Evolutionary conservation across 2,797 vertebrate species (phyloP), one percentile per base, ranked within the genome.

Genomic region (Masticophis lateralis): DNA sequence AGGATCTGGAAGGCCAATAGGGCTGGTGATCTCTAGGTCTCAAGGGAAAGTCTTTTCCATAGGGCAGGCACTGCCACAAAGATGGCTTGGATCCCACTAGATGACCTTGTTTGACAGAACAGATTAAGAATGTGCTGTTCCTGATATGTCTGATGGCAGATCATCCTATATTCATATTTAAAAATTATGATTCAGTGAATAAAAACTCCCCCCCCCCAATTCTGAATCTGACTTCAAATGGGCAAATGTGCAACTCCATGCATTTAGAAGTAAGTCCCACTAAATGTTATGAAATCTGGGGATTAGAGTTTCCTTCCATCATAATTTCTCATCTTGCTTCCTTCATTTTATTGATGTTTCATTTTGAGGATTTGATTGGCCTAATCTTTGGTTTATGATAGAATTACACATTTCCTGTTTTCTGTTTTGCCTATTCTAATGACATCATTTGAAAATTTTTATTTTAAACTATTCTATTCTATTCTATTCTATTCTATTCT

Each of bases 321-420:
- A 53, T 56, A 27, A 55, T 53, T 53, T 55, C 69, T 51, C 43
- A 86, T 86, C n/a, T 8, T 28, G 10, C 14, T 20, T 8, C 89
- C 25, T 63, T 57, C 79, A 57, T 83, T 86, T 16, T 86, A 63
- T 51, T 14, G 51, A 79, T n/a, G 66, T 86, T 20, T 83, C 47
- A 32, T 56, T 60, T 22, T 43, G n/a, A 60, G 83, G 83, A 25
- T 59, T 55, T 53, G 11, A 12, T 53, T 56, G 32, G 37, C n/a
- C 43, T 56, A 43, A 55, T n/a, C 18, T n/a, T 51, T 86, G 20
- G 27, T 86, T 56, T 14, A 56, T 12, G 74, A 86, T 51, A 89
- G 12, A 92, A 92, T 83, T 25, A 83, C 37, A 13, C n/a, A 90
- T 51, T 92, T 92, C 74, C n/a, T 28, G 20, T 90, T 90, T 92